Percentiles rank a stretch among this genome's conserved stretches.
Evolutionary conservation across 2,797 vertebrate genomes (phyloP).

Genomic region (Chiroxiphia lanceolata): DNA sequence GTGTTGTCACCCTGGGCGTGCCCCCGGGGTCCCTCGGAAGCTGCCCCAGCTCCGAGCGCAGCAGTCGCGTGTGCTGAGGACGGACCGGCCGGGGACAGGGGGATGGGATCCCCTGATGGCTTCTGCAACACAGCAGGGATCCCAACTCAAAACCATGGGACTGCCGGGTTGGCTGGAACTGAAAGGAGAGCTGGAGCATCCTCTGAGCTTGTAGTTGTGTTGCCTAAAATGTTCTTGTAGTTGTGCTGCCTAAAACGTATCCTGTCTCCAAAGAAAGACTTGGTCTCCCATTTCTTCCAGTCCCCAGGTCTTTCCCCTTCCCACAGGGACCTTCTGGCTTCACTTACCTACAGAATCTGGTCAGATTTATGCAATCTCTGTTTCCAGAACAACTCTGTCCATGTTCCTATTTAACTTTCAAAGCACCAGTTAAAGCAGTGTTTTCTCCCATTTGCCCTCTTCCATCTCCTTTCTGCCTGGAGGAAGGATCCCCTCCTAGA

Average conservation of each 20-base stretch:
- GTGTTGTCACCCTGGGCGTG: accelerated
- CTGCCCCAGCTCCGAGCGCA: neutral
- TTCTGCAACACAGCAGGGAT: neutral
- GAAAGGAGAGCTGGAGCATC: neutral
- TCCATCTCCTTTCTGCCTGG: neutral
- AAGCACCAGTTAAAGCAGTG: neutral
- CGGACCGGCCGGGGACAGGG: neutral
- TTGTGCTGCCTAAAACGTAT: neutral
- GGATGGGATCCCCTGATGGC: neutral
- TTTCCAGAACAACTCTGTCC: neutral
- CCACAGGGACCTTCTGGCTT: neutral
- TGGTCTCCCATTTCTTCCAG: neutral
- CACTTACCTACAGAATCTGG: neutral
- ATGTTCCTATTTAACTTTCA: neutral
- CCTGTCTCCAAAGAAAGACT: neutral
- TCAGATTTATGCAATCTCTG: neutral
- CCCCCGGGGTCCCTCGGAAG: neutral
- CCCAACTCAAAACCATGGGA: neutral
- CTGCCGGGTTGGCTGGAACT: neutral
- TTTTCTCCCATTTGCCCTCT: neutral
- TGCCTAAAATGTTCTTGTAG: neutral
- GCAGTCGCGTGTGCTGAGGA: neutral
- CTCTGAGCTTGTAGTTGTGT: neutral
- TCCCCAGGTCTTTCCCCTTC: neutral
- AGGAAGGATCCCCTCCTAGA: neutral